Evolutionary conservation across 2,113 vertebrate genomes (phyloP).

Genomic region (Alethe castanea): DNA sequence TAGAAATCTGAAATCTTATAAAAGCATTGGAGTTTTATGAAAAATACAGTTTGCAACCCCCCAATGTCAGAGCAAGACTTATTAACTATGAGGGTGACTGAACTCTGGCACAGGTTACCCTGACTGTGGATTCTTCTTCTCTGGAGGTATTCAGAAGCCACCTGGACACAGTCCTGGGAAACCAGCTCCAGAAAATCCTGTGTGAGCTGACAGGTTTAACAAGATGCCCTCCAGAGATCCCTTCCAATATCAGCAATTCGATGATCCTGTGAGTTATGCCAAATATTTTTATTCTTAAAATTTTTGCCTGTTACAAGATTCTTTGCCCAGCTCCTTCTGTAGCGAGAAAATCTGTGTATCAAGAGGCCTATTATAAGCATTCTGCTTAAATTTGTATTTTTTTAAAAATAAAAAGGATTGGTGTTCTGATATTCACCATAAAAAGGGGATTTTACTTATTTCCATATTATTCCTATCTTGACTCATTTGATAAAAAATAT

Average conservation of each 20-base stretch:
- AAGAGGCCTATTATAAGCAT: not conserved
- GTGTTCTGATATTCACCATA: not conserved
- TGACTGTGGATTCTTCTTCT: not conserved
- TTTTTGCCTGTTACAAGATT: not conserved
- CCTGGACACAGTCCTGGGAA: not conserved
- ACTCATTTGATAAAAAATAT: not conserved
- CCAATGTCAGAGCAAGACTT: not conserved
- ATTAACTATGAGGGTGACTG: not conserved
- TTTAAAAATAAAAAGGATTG: not conserved
- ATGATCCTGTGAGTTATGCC: not conserved
- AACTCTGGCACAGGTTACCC: not conserved
- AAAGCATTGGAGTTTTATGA: not conserved
- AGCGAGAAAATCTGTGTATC: not conserved
- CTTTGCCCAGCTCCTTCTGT: not conserved
- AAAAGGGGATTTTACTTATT: not conserved
- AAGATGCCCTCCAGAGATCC: not conserved
- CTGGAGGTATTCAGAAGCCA: not conserved
- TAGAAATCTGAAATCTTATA: not conserved
- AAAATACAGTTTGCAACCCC: not conserved
- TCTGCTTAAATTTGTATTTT: not conserved
- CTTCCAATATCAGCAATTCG: not conserved
- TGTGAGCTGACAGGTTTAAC: not conserved
- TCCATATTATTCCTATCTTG: not conserved
- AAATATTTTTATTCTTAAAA: not conserved
- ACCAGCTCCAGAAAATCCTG: not conserved